Base-by-base conservation (phyloP, 2,113 vertebrate species). In the Myotis davidii region DNA sequence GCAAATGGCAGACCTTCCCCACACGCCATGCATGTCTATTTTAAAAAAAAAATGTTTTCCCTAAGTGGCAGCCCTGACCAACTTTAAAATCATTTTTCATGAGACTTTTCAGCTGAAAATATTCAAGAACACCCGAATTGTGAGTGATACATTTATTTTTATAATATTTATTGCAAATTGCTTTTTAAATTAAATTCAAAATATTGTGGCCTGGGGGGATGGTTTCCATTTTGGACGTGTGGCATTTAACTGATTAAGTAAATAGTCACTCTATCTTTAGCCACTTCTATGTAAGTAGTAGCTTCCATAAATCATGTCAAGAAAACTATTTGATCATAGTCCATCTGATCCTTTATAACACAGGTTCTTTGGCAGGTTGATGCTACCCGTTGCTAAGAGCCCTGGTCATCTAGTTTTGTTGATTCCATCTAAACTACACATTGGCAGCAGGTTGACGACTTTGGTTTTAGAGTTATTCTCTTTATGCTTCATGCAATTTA, bases 271-370 rank as follows among this genome's bases (percentile, higher is more conserved):
- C 32, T 64, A 54, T 93, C n/a, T 52, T 94, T 54, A 81, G 18
- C 32, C 3, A 64, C 64, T 29, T 37, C 54, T 48, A 3, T 64
- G 10, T 85, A 85, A 34, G 59, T 84, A 65, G 39, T 56, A 70
- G 52, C 85, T 85, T 90, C 79, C 11, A 64, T 54, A 92, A 93
- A 52, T 91, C 81, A 32, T 82, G 27, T 82, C 65, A 95, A 73
- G 65, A 79, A 77, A 84, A 61, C 39, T 20, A 20, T 52, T 90
- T 48, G 32, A 52, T 70, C 32, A 45, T 13, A 48, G 29, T 34
- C 21, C 16, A 37, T 9, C n/a, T 5, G 7, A 48, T 10, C 6
- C 34, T 79, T 7, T 48, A 52, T 37, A 50, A 59, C 50, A 27
- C 3, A 81, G 73, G 45, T 54, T 79, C 34, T 91, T 85, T 50